Percentiles rank a stretch among this genome's conserved stretches.
phyloP scores from a whole-genome alignment of 2,888 invertebrate species.

The Ferdinandea cuprea region DNA sequence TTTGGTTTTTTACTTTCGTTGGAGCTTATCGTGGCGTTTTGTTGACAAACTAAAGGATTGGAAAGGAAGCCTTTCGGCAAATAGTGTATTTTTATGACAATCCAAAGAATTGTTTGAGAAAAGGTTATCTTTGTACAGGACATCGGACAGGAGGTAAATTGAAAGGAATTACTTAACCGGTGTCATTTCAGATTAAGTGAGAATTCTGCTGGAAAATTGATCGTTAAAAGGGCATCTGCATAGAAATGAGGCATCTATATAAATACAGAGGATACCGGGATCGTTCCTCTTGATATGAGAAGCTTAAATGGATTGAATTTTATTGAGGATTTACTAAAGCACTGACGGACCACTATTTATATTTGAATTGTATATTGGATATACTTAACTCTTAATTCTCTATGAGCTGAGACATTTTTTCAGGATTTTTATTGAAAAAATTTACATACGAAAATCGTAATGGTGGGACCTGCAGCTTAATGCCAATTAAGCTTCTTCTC shows the following conservation, averaged over 20 bases:
- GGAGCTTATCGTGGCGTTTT: slow-evolving; percentile 40
- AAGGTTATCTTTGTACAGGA: slow-evolving; percentile 4
- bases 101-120: slow-evolving; percentile 12
- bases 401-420: too few relatives aligned
- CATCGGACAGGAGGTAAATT: neutral
- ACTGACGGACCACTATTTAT: neutral
- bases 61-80: slow-evolving; percentile 21
- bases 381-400: too few relatives aligned
- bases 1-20: slow-evolving; percentile 22
- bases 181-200: slow-evolving; percentile 34
- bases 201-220: slow-evolving; percentile 59
- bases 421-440: too few relatives aligned
- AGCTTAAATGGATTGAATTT: slow-evolving; percentile 33
- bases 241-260: slow-evolving; percentile 36
- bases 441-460: too few relatives aligned
- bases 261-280: slow-evolving; percentile 43
- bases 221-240: slow-evolving; percentile 58
- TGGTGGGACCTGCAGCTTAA: too few relatives aligned
- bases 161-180: slow-evolving; percentile 29
- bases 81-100: slow-evolving; percentile 62
- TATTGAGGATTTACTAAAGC: slow-evolving; percentile 9
- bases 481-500: too few relatives aligned
- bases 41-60: slow-evolving; percentile 46
- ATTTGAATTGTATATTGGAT: too few relatives aligned
- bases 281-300: slow-evolving; percentile 29